These are phyloP conservation scores for Anastrepha ludens DNA, from an alignment of 1,140 invertebrate species.

Conservation along the genomic window DNA sequence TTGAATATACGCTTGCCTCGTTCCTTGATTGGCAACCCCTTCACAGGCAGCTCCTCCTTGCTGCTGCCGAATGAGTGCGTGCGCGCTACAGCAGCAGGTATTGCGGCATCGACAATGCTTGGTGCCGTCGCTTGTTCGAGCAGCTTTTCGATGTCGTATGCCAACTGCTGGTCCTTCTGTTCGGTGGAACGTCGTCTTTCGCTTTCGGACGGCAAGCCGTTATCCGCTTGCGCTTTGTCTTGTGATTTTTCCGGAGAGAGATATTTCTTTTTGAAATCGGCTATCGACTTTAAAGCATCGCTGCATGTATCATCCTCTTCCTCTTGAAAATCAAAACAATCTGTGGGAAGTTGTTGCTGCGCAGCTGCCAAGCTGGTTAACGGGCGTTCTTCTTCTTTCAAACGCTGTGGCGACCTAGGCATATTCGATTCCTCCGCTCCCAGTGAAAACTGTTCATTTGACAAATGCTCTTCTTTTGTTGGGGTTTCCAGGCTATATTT, in stretches of 20 bases:
- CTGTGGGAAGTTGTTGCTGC: constrained; percentile 55
- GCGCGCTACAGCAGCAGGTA: not conserved
- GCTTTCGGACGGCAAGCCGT: not conserved
- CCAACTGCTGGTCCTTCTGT: constrained; percentile 57
- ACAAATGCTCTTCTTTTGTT: constrained; percentile 57
- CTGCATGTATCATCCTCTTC: constrained; percentile 73
- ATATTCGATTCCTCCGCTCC: not conserved
- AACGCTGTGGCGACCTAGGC: not conserved
- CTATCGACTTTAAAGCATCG: constrained; percentile 57
- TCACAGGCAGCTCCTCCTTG: constrained; percentile 55
- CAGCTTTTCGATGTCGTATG: constrained; percentile 56
- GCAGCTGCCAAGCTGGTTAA: not conserved
- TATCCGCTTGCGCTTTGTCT: not conserved
- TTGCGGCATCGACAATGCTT: constrained; percentile 13
- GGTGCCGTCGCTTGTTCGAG: constrained; percentile 57
- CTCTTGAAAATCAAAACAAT: constrained; percentile 79
- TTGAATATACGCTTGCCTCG: constrained; percentile 71
- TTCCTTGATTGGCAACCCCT: constrained; percentile 68
- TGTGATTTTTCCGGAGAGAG: constrained; percentile 56
- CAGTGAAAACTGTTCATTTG: not conserved
- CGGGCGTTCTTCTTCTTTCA: constrained; percentile 1
- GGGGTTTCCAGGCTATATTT: not conserved
- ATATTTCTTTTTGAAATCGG: constrained; percentile 60
- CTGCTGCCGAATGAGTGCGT: not conserved
- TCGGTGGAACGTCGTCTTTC: constrained; percentile 55